These are phyloP conservation scores for Drosophila buzzatii DNA, from an alignment of 2,888 invertebrate genomes.

Conservation along the genomic window DNA sequence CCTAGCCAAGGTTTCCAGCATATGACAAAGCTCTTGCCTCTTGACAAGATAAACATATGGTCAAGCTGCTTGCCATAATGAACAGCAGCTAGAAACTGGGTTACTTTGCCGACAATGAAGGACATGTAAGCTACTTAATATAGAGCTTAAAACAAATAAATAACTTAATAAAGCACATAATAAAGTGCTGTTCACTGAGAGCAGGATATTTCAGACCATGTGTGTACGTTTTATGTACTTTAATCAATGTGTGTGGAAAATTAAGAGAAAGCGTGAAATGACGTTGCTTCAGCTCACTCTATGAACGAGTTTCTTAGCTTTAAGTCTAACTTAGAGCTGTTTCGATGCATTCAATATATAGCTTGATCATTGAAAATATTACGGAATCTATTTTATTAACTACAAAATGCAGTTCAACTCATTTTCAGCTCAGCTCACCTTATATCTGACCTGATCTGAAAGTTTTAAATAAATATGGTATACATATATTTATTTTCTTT, in stretches of 20 bases:
- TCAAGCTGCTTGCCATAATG: constrained; percentile 37
- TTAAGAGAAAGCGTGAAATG: no score
- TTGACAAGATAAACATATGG: constrained; percentile 65
- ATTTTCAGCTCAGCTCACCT: no score
- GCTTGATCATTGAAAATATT: not conserved
- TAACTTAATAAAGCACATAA: constrained; percentile 1
- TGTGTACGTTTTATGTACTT: not conserved
- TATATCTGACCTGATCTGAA: no score
- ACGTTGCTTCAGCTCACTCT: not conserved
- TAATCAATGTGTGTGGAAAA: not conserved
- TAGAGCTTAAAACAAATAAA: not conserved
- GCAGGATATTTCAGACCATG: not conserved
- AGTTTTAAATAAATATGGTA: no score
- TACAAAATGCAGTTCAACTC: no score
- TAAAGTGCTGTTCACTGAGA: not conserved
- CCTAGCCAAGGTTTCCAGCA: constrained; percentile 49
- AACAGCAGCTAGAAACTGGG: constrained; percentile 44
- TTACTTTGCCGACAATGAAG: constrained; percentile 26
- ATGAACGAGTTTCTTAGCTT: not conserved
- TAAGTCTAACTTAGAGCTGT: not conserved
- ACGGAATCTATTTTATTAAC: no score
- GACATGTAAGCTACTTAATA: constrained; percentile 14
- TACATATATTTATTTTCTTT: not conserved
- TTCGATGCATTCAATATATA: not conserved
- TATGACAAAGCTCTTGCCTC: constrained; percentile 39